phyloP scores from a whole-genome alignment of 1,140 invertebrate genomes.

The Lucilia cuprina region DNA sequence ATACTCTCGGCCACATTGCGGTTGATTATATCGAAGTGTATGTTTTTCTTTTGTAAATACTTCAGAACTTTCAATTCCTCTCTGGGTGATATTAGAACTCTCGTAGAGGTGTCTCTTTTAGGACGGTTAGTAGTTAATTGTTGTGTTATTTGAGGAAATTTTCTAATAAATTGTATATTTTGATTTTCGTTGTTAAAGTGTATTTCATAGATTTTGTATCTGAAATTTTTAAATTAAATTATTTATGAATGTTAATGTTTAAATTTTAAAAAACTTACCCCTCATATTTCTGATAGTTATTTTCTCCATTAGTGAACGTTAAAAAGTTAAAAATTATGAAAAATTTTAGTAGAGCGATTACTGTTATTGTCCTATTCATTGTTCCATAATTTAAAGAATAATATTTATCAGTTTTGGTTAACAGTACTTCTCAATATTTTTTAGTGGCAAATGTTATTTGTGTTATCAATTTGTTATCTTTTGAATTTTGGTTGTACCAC shows the following conservation, averaged over 20 bases:
- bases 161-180: background rate
- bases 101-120: background rate
- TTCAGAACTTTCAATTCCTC: background rate
- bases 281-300: conserved; percentile 64
- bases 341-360: too few relatives aligned
- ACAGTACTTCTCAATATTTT: too few relatives aligned
- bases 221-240: conserved; percentile 24
- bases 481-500: too few relatives aligned
- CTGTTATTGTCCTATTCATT: too few relatives aligned
- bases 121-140: background rate
- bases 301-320: too few relatives aligned
- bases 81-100: background rate
- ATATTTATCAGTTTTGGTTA: too few relatives aligned
- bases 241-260: background rate
- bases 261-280: conserved; percentile 41
- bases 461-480: too few relatives aligned
- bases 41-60: background rate
- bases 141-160: background rate
- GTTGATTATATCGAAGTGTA: background rate
- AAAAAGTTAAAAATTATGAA: too few relatives aligned
- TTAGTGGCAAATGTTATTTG: too few relatives aligned
- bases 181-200: background rate
- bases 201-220: conserved; percentile 53
- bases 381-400: too few relatives aligned
- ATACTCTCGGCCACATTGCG: background rate